A percentile compares a stretch with the other conserved stretches of the same genome.
Conservation (phyloP, 2,888 invertebrate species). For the Boloria selene region DNA sequence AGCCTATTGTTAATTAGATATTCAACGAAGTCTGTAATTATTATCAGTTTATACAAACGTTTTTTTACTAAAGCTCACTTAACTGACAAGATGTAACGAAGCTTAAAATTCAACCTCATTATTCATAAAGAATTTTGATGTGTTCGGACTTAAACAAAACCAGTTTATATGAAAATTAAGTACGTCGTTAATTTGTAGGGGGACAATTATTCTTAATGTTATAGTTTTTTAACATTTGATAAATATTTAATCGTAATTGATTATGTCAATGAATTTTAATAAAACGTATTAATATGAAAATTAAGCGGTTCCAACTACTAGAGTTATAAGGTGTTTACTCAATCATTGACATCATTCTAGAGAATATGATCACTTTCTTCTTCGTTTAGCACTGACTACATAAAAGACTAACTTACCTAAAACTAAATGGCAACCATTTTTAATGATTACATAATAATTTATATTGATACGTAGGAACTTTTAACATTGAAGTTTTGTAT, state of each 20-base stretch:
- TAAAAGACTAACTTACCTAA: too few species aligned
- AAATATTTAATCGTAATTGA: neutral
- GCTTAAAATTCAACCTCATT: slow-evolving; percentile 73
- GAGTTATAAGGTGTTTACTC: too few species aligned
- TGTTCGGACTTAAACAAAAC: slow-evolving; percentile 63
- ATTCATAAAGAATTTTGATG: slow-evolving; percentile 72
- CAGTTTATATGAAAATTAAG: slow-evolving; percentile 69
- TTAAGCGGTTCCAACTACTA: too few species aligned
- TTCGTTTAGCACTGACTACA: too few species aligned
- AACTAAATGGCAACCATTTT: too few species aligned
- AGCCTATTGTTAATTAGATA: slow-evolving; percentile 50
- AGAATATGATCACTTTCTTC: too few species aligned
- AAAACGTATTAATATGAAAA: too few species aligned
- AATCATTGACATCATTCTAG: too few species aligned
- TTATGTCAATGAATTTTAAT: too few species aligned
- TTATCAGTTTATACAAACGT: slow-evolving; percentile 51
- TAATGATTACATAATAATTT: too few species aligned
- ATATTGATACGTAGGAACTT: too few species aligned
- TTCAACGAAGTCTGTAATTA: slow-evolving; percentile 52
- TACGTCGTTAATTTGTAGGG: slow-evolving; percentile 52
- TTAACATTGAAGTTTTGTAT: too few species aligned
- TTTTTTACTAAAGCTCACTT: slow-evolving; percentile 57
- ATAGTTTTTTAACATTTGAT: slow-evolving; percentile 14
- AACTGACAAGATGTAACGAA: slow-evolving; percentile 69
- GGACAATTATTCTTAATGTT: slow-evolving; percentile 58